A percentile compares a stretch with the other conserved stretches of the same genome.
phyloP scores from a whole-genome alignment of 2,113 vertebrate species.

The Catharus minimus region DNA sequence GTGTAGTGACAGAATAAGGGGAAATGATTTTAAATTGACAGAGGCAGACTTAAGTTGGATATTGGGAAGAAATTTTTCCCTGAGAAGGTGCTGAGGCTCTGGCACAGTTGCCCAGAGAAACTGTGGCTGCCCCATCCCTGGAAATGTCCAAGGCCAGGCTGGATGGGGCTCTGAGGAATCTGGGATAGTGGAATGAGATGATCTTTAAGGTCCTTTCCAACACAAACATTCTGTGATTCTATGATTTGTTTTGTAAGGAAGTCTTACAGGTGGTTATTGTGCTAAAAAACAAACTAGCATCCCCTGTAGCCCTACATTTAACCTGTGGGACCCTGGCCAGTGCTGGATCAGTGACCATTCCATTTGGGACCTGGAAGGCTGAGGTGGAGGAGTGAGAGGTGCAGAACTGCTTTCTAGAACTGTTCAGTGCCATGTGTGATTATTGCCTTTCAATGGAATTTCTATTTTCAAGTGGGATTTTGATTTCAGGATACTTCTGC shows the following conservation, averaged over 20 bases:
- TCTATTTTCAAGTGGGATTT: not conserved
- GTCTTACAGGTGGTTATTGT: not conserved
- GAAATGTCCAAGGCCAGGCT: not conserved
- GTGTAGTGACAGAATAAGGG: not conserved
- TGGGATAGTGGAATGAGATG: not conserved
- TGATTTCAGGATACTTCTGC: not conserved
- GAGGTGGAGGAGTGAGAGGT: not conserved
- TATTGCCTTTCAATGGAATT: not conserved
- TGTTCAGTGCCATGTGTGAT: accelerated
- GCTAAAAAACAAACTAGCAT: not conserved
- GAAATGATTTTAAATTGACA: not conserved
- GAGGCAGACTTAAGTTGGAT: not conserved
- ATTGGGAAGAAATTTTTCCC: not conserved
- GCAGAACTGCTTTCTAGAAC: not conserved
- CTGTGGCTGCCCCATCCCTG: not conserved
- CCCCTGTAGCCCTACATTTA: not conserved
- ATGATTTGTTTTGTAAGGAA: not conserved
- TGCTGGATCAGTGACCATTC: not conserved
- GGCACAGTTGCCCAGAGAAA: not conserved
- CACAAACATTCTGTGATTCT: not conserved
- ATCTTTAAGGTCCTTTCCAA: not conserved
- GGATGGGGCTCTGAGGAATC: not conserved
- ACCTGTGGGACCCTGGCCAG: too few species aligned
- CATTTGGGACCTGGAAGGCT: not conserved
- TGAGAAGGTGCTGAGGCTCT: not conserved